Percentiles rank a stretch among this genome's conserved stretches.
phyloP scores from a whole-genome alignment of 1,140 invertebrate genomes.

The Pinna nobilis region DNA sequence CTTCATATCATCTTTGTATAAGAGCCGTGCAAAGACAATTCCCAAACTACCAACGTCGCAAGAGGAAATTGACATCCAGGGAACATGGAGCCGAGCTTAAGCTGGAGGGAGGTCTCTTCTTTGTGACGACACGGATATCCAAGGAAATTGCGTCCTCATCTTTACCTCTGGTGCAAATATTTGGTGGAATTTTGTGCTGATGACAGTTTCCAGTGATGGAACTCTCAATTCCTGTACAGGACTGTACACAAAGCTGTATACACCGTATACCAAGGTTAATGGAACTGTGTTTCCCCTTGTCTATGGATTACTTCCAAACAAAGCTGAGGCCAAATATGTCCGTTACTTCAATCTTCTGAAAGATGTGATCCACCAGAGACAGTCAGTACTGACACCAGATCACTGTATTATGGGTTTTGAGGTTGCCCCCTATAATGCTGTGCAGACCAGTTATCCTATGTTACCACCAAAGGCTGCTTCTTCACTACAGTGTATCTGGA shows the following conservation, averaged over 20 bases:
- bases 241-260: background rate
- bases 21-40: background rate
- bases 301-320: background rate
- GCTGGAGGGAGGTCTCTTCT: conserved; percentile 6
- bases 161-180: background rate
- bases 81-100: background rate
- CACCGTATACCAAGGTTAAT: background rate
- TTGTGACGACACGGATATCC: conserved; percentile 7
- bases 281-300: background rate
- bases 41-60: background rate
- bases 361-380: background rate
- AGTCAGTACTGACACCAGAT: background rate
- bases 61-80: background rate
- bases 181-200: background rate
- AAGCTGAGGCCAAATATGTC: background rate
- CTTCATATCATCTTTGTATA: background rate
- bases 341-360: background rate
- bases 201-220: background rate
- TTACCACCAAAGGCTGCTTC: background rate
- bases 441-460: no score
- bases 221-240: background rate
- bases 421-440: background rate
- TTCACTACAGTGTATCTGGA: background rate
- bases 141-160: background rate
- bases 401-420: background rate